Base-by-base conservation (phyloP, 2,888 invertebrate species). In the Galeopsomyia nigrocyanea region DNA sequence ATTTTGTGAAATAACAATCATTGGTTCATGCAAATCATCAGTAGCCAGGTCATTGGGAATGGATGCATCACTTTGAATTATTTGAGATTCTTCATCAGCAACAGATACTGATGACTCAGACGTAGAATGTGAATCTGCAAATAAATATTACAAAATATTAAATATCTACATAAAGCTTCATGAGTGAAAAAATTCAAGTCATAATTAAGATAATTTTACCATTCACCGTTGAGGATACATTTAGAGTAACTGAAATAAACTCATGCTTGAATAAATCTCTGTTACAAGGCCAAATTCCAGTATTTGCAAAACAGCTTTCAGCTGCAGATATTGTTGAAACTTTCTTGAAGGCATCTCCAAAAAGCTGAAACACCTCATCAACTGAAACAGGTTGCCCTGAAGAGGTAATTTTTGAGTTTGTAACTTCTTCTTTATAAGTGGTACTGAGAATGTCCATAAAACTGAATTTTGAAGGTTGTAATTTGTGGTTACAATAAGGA, bases 401-500 rank as follows among this genome's bases (percentile, higher is more conserved):
- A 57, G 65, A 49, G 3, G 1, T 6, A 14, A 73, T 71, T 17
- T 80, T 61, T 80, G 81, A 82, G 17, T 76, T 73, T 63, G 71
- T 76, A 7, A 80, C 72, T 68, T 76, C 78, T 64, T 78, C 58
- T 17, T 76, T 75, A 75, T 81, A 84, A 67, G 75, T 75, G 17
- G 65, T 74, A 31, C 77, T 79, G 10, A 82, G 62, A 31, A 80
- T 77, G 56, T 74, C 61, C 79, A 83, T 80, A 49, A 78, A 80
- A 17, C 71, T 74, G 6, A 79, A 78, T 65, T 81, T 80, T 1
- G 79, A 68, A 6, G 79, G 77, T 71, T 84, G 81, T 26, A 83
- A 66, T 55, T 79, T 77, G 62, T 81, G 80, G 19, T 77, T 78
- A 10, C 77, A 77, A 69, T 83, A 78, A 47, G 82, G 81, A 17